These are phyloP conservation scores for Pituophis catenifer DNA, from an alignment of 2,113 vertebrate species.

Conservation along the genomic window DNA sequence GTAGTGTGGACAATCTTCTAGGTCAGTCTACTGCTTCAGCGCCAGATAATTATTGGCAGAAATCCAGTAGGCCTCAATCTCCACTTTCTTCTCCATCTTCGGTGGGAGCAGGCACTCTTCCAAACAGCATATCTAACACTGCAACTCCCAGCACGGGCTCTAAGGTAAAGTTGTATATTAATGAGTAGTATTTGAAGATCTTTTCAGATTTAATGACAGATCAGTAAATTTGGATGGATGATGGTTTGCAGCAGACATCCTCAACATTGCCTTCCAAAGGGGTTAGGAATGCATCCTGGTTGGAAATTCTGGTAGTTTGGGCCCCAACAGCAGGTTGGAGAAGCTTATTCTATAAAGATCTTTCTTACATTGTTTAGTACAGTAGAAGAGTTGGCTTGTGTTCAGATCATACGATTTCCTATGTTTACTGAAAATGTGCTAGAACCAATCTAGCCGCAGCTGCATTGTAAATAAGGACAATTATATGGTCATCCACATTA, in stretches of 20 bases:
- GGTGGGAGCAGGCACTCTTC: constrained; percentile 52
- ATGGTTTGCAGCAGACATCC: background rate
- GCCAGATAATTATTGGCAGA: constrained; percentile 53
- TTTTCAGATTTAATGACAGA: background rate
- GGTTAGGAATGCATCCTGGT: background rate
- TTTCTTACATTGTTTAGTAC: background rate
- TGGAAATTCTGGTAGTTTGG: background rate
- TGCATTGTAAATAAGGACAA: background rate
- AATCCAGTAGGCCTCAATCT: constrained; percentile 59
- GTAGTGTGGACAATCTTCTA: constrained; percentile 84
- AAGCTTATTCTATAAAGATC: background rate
- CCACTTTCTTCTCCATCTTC: constrained; percentile 34
- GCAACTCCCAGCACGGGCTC: constrained; percentile 15
- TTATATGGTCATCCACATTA: background rate
- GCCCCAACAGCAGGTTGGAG: background rate
- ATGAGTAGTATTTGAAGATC: background rate
- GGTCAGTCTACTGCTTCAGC: constrained; percentile 58
- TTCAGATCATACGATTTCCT: background rate
- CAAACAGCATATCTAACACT: constrained; percentile 40
- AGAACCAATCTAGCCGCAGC: background rate
- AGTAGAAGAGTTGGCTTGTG: background rate
- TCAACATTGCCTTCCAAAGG: background rate
- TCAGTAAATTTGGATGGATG: background rate
- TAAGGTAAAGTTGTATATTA: constrained; percentile 58
- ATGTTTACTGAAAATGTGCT: background rate